These are phyloP conservation scores for Nineta flava DNA, from an alignment of 2,888 invertebrate genomes.

Conservation along the genomic window DNA sequence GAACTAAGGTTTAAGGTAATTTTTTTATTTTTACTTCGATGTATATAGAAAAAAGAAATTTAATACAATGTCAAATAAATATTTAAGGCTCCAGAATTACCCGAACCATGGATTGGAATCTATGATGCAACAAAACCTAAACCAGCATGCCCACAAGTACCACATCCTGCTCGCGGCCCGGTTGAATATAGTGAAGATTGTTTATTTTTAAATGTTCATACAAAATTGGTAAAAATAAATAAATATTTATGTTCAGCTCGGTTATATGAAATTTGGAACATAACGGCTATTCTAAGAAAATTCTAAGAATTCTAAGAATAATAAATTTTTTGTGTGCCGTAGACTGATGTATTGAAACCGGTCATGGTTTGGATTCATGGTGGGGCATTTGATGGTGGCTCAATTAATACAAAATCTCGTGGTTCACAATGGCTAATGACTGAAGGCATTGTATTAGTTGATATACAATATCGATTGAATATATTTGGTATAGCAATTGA, in stretches of 20 bases:
- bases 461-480: background rate
- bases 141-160: slow-evolving; percentile 18
- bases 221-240: slow-evolving; percentile 18
- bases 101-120: slow-evolving; percentile 23
- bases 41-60: too few relatives aligned
- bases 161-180: too few relatives aligned
- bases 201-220: slow-evolving; percentile 32
- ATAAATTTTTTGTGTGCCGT: too few relatives aligned
- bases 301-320: too few relatives aligned
- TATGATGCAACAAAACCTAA: slow-evolving; percentile 23
- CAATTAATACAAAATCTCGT: background rate
- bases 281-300: too few relatives aligned
- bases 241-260: background rate
- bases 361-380: background rate
- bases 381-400: background rate
- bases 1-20: slow-evolving; percentile 1
- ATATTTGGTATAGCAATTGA: background rate
- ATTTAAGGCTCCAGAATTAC: slow-evolving; percentile 22
- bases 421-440: background rate
- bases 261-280: background rate
- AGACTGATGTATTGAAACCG: background rate
- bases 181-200: slow-evolving; percentile 29
- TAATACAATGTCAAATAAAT: too few relatives aligned
- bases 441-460: background rate
- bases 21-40: too few relatives aligned